phyloP scores from a whole-genome alignment of 2,797 vertebrate species.

The Argyrosomus regius region DNA sequence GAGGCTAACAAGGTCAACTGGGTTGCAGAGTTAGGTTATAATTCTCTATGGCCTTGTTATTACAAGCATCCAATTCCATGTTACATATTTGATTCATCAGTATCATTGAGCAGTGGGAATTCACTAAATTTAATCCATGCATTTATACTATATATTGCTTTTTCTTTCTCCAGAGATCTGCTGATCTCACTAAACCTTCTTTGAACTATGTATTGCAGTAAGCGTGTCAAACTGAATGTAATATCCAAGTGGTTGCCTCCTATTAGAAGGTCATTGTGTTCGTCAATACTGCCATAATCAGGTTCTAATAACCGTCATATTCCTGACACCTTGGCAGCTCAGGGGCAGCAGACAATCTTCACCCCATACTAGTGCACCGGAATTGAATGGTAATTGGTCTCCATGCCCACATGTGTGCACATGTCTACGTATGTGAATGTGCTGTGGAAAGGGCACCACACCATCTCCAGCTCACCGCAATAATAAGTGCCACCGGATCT shows the following conservation, averaged over 20 bases:
- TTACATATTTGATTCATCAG: not conserved
- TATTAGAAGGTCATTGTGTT: constrained; percentile 19
- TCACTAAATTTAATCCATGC: not conserved
- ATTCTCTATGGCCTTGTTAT: not conserved
- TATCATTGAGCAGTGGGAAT: not conserved
- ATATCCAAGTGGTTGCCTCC: constrained; percentile 13
- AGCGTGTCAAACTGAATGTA: constrained; percentile 32
- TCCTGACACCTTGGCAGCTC: constrained; percentile 26
- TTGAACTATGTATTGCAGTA: constrained; percentile 15
- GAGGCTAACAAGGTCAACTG: not conserved
- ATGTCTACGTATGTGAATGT: constrained; percentile 29
- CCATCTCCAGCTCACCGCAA: constrained; percentile 37
- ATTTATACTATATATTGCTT: not conserved
- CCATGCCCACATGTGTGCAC: constrained; percentile 38
- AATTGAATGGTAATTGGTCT: constrained; percentile 66
- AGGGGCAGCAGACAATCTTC: constrained; percentile 53
- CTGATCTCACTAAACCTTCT: constrained; percentile 1
- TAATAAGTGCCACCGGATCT: constrained; percentile 62
- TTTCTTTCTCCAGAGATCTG: not conserved
- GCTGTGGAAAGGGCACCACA: constrained; percentile 32
- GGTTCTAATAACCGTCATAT: constrained; percentile 56
- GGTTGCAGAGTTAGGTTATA: not conserved
- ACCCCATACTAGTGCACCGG: constrained; percentile 23
- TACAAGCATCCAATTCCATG: not conserved
- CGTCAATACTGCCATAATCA: constrained; percentile 7